A percentile compares a stretch with the other conserved stretches of the same genome.
Conservation (phyloP, 2,797 vertebrate genomes). For the Paguma larvata region DNA sequence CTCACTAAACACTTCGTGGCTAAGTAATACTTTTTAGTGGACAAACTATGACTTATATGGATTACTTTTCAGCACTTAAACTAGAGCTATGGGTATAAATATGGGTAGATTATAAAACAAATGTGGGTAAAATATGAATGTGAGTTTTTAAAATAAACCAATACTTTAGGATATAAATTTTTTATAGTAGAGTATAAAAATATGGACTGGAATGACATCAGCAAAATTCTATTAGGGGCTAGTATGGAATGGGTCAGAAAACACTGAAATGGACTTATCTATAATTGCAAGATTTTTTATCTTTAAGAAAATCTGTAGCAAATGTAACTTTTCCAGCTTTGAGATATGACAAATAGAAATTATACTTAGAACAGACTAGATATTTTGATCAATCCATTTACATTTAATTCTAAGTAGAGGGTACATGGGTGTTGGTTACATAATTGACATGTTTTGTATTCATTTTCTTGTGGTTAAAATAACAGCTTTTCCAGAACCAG, state of each 20-base stretch:
- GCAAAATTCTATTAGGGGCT: neutral
- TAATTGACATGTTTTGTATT: slow-evolving; percentile 59
- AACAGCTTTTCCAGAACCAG: neutral
- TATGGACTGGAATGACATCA: neutral
- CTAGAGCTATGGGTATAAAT: neutral
- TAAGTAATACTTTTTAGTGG: slow-evolving; percentile 37
- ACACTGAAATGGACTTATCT: neutral
- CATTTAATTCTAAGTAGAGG: slow-evolving; percentile 18
- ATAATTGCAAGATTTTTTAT: slow-evolving; percentile 31
- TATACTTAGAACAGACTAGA: neutral
- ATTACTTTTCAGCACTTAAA: slow-evolving; percentile 31
- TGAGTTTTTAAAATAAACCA: slow-evolving; percentile 19
- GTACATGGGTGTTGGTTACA: neutral
- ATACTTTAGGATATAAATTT: neutral
- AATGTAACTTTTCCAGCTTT: neutral
- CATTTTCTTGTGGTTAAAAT: slow-evolving; percentile 16
- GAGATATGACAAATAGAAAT: neutral
- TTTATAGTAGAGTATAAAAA: slow-evolving; percentile 45
- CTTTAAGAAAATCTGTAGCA: slow-evolving; percentile 42
- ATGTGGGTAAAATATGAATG: slow-evolving; percentile 1
- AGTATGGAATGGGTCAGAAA: slow-evolving; percentile 9
- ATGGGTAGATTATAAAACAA: slow-evolving; percentile 33
- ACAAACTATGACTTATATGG: neutral
- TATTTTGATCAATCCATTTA: slow-evolving; percentile 13
- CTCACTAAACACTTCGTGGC: neutral